Percentiles rank a stretch among this genome's conserved stretches.
phyloP scores from a whole-genome alignment of 2,888 invertebrate species.

The Aricia artaxerxes region DNA sequence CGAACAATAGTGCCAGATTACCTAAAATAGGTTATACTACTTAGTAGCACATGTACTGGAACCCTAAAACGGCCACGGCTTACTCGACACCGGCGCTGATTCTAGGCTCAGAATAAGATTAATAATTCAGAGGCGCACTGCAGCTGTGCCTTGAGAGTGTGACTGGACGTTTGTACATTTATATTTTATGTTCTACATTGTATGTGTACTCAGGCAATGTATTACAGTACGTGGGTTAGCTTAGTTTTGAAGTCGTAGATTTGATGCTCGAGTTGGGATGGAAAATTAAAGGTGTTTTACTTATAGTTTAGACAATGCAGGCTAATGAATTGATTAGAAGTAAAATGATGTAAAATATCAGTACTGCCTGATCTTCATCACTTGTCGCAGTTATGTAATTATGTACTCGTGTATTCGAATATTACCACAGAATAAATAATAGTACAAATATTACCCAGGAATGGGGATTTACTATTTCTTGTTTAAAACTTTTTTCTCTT shows the following conservation, averaged over 20 bases:
- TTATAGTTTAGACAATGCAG: too few species aligned
- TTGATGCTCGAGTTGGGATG: too few species aligned
- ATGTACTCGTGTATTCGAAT: too few species aligned
- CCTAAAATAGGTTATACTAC: not conserved
- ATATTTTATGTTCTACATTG: constrained; percentile 11
- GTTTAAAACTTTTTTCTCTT: too few species aligned
- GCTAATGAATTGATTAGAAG: too few species aligned
- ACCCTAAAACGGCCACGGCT: not conserved
- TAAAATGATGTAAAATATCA: too few species aligned
- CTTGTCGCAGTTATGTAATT: too few species aligned
- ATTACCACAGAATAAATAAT: too few species aligned
- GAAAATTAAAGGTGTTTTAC: too few species aligned
- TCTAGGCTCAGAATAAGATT: constrained; percentile 28
- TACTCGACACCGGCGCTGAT: constrained; percentile 21
- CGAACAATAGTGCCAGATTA: not conserved
- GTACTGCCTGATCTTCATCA: too few species aligned
- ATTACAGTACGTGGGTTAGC: not conserved
- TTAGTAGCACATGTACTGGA: not conserved
- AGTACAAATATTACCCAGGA: too few species aligned
- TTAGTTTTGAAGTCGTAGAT: not conserved
- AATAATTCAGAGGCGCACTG: constrained; percentile 30
- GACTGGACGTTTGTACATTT: constrained; percentile 25
- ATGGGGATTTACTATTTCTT: too few species aligned
- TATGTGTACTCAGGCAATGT: not conserved
- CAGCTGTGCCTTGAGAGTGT: constrained; percentile 1